Evolutionary conservation across 2,888 invertebrate genomes (phyloP).

Genomic region (Maniola hyperantus): DNA sequence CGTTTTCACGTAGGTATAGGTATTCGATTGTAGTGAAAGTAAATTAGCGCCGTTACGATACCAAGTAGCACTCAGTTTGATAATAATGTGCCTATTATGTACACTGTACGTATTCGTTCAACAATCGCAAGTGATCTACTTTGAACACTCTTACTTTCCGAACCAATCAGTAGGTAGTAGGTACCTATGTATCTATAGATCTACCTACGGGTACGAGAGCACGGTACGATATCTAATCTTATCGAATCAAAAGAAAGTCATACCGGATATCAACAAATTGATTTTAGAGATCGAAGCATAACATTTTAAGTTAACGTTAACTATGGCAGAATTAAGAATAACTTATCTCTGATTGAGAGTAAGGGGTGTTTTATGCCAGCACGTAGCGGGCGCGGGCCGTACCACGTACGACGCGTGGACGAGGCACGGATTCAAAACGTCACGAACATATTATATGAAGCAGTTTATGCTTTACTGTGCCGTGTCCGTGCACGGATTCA

Average conservation of each 20-base stretch:
- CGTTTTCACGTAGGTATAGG: slow-evolving; percentile 16
- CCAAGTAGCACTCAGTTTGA: slow-evolving; percentile 23
- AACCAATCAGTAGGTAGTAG: neutral
- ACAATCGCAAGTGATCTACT: neutral
- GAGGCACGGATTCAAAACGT: no score
- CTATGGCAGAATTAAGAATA: no score
- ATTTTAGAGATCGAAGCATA: no score
- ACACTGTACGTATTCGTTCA: slow-evolving; percentile 6
- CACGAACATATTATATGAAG: no score
- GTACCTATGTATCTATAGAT: neutral
- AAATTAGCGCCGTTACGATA: slow-evolving; percentile 27
- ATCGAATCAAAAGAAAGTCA: slow-evolving; percentile 6
- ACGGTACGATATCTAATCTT: neutral
- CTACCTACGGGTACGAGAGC: neutral
- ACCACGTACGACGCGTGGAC: no score
- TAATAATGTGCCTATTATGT: slow-evolving; percentile 30
- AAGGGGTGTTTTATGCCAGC: no score
- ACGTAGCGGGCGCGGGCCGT: no score
- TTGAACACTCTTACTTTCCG: slow-evolving; percentile 7
- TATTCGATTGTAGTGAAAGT: slow-evolving; percentile 35
- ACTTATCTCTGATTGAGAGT: no score
- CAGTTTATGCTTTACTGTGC: no score
- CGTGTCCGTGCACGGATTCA: no score
- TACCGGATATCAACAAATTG: neutral
- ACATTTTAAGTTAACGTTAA: no score